Evolutionary conservation across 2,888 invertebrate species (phyloP).

Genomic region (Pristionchus japonicus): DNA sequence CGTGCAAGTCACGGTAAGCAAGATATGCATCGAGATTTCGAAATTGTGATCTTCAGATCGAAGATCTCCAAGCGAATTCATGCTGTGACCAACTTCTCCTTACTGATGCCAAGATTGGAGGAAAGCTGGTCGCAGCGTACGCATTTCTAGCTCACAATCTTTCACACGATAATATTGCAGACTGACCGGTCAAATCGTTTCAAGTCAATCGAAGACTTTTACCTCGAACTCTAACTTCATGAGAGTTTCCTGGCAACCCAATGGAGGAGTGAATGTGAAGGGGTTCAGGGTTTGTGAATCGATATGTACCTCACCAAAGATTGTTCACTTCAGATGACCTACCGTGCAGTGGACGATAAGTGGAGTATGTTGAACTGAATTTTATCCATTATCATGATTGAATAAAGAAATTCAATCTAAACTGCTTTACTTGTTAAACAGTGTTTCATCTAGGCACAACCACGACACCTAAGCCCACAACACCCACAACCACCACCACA

Average conservation of each 20-base stretch:
- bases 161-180: background rate
- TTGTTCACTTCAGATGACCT: background rate
- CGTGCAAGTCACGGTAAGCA: background rate
- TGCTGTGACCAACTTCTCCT: background rate
- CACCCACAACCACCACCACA: no score
- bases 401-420: no score
- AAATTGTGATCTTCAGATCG: background rate
- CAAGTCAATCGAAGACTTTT: background rate
- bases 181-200: background rate
- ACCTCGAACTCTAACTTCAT: background rate
- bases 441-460: no score
- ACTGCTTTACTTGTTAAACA: no score
- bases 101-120: background rate
- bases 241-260: background rate
- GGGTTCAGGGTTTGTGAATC: background rate
- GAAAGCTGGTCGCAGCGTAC: background rate
- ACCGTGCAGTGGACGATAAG: background rate
- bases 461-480: no score
- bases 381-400: no score
- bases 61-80: background rate
- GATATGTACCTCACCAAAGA: background rate
- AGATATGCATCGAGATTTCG: background rate
- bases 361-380: no score
- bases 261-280: background rate
- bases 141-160: background rate